Base-by-base conservation (phyloP, 2,113 vertebrate species). In the Neopipo cinnamomea region DNA sequence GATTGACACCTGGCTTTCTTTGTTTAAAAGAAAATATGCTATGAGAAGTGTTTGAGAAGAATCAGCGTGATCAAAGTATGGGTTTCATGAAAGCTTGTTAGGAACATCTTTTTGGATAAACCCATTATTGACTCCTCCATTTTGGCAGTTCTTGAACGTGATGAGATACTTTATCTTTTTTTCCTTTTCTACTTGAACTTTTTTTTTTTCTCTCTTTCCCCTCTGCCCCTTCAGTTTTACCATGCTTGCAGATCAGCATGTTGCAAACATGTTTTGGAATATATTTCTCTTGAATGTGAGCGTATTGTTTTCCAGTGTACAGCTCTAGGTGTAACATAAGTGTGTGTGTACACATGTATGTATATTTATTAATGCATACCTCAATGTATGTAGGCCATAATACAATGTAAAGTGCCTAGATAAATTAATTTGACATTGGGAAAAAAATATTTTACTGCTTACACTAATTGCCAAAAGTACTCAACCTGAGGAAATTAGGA, bases 291-390 rank as follows among this genome's bases (percentile, higher is more conserved):
- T 55, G 24, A 78, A 61, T 21, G 25, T 30, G 50, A 80, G 35
- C 12, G 4, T 56, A 28, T 70, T 82, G 7, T 18, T 20, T 70
- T 73, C 21, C 61, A 53, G 8, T 37, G 11, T 68, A 33, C 31
- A 50, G 19, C 49, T 66, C 8, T 39, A 42, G 63, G 49, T 83
- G 58, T 75, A 59, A 80, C 93, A 44, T 31, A 20, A n/a, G 27
- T 47, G 53, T 21, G 7, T 47, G 13, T 53, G 20, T 17, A 13
- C 14, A 10, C 22, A 6, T 0, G 3, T 35, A 8, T 70, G 24
- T 59, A 16, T 44, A 9, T 59, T 2, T 65, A 9, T 41, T 15
- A 56, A 6, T 27, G 23, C 28, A 12, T 44, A 61, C 28, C n/a
- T 74, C 15, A 30, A 15, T 15, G 11, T 66, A 5, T 44, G 12